A percentile compares a stretch with the other conserved stretches of the same genome.
These are phyloP conservation scores for Onthophagus sagittarius DNA, from an alignment of 2,888 invertebrate genomes.

Conservation along the genomic window DNA sequence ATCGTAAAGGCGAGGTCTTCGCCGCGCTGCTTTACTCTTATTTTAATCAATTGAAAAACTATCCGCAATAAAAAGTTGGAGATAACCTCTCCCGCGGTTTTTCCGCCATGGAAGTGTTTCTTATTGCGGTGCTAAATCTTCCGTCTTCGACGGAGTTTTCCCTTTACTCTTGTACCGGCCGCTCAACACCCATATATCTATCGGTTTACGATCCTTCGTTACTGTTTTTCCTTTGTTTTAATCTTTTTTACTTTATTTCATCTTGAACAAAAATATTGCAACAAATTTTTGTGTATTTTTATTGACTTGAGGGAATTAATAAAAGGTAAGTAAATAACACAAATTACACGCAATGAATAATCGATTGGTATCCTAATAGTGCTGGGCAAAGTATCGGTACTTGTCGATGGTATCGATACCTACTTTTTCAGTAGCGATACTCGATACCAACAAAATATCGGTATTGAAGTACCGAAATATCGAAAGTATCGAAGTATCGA, in stretches of 20 bases:
- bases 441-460: too few relatives aligned
- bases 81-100: slow-evolving; percentile 14
- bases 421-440: too few relatives aligned
- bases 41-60: slow-evolving; percentile 13
- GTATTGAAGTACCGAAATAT: too few relatives aligned
- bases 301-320: background rate
- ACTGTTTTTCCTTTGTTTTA: background rate
- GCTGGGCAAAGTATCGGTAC: too few relatives aligned
- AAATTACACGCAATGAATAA: too few relatives aligned
- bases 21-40: background rate
- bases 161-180: background rate
- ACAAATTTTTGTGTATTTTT: background rate
- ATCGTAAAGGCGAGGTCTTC: slow-evolving; percentile 3
- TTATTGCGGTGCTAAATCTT: slow-evolving; percentile 14
- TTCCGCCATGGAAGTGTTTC: slow-evolving; percentile 14
- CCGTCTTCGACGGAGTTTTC: slow-evolving; percentile 1
- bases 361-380: too few relatives aligned
- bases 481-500: too few relatives aligned
- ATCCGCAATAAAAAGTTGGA: slow-evolving; percentile 8
- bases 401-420: too few relatives aligned
- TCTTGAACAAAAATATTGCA: background rate
- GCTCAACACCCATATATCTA: background rate
- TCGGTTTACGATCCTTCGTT: background rate
- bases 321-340: background rate
- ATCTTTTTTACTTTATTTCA: background rate